Percentiles rank a stretch among this genome's conserved stretches.
These are phyloP conservation scores for Tricholaema leucomelas DNA, from an alignment of 2,113 vertebrate species.

Conservation along the genomic window DNA sequence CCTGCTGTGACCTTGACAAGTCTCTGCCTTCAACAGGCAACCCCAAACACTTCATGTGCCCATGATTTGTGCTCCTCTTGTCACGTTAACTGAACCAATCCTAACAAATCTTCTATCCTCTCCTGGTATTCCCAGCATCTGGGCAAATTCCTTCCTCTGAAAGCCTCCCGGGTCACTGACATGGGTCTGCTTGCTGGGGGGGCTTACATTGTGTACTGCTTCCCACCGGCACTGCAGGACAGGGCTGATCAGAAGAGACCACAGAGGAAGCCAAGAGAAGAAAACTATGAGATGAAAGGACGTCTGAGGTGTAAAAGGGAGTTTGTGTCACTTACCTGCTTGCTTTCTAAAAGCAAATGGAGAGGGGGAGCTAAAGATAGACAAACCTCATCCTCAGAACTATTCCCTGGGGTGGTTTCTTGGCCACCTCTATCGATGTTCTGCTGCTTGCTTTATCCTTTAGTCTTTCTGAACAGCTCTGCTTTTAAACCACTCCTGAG, in stretches of 20 bases:
- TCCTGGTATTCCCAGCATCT: not conserved
- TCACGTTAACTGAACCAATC: not conserved
- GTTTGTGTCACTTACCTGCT: not conserved
- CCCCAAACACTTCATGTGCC: rapidly evolving
- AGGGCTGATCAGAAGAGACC: not conserved
- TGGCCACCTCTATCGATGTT: not conserved
- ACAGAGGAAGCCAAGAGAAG: not conserved
- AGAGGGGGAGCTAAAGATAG: not conserved
- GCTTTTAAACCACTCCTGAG: not conserved
- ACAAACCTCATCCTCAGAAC: not conserved
- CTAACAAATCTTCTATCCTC: not conserved
- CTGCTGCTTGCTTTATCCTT: not conserved
- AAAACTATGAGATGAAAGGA: not conserved
- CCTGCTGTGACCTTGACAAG: not conserved
- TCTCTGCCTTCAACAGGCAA: not conserved
- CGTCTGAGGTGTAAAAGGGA: not conserved
- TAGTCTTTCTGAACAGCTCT: not conserved
- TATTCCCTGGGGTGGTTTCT: not conserved
- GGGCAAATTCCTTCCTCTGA: not conserved
- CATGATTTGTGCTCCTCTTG: not conserved
- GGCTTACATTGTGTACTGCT: not conserved
- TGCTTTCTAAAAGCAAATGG: not conserved
- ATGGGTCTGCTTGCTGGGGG: not conserved
- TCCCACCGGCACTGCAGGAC: not conserved
- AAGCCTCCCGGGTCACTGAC: not conserved